These are phyloP conservation scores for Pollimyrus isidori DNA, from an alignment of 2,113 vertebrate species.

Conservation along the genomic window DNA sequence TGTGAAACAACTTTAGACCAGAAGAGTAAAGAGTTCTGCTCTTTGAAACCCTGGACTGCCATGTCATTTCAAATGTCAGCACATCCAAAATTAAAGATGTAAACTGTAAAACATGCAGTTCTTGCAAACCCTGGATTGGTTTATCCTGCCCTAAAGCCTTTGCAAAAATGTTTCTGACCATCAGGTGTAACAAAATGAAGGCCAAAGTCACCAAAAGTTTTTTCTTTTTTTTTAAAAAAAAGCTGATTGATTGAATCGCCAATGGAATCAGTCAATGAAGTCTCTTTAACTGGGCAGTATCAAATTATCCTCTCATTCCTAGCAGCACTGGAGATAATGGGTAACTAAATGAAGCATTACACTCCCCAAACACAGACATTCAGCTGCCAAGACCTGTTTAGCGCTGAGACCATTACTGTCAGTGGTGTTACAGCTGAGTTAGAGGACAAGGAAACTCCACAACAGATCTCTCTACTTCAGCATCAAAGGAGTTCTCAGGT, in stretches of 20 bases:
- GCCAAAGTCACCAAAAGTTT: constrained; percentile 3
- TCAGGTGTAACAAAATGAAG: background rate
- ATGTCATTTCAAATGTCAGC: background rate
- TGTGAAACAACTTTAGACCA: background rate
- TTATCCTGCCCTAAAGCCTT: background rate
- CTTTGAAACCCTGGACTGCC: background rate
- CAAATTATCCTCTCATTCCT: constrained; percentile 11
- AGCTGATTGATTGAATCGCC: constrained; percentile 5
- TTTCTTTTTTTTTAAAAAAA: background rate
- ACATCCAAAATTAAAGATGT: background rate
- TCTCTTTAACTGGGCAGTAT: constrained; percentile 18
- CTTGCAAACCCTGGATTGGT: background rate
- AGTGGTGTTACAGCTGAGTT: constrained; percentile 54
- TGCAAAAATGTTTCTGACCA: background rate
- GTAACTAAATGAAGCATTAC: constrained; percentile 12
- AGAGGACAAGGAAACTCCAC: constrained; percentile 41
- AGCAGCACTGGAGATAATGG: background rate
- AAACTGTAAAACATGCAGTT: background rate
- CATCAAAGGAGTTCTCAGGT: constrained; percentile 58
- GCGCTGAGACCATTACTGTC: constrained; percentile 56
- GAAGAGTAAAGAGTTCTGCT: background rate
- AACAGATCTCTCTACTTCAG: constrained; percentile 56
- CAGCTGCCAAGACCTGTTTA: constrained; percentile 9
- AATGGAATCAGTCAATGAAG: constrained; percentile 7
- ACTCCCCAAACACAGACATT: background rate